Evolutionary conservation across 2,797 vertebrate genomes (phyloP), one percentile per base, ranked within the genome.

Genomic region (Myotis pilosus): DNA sequence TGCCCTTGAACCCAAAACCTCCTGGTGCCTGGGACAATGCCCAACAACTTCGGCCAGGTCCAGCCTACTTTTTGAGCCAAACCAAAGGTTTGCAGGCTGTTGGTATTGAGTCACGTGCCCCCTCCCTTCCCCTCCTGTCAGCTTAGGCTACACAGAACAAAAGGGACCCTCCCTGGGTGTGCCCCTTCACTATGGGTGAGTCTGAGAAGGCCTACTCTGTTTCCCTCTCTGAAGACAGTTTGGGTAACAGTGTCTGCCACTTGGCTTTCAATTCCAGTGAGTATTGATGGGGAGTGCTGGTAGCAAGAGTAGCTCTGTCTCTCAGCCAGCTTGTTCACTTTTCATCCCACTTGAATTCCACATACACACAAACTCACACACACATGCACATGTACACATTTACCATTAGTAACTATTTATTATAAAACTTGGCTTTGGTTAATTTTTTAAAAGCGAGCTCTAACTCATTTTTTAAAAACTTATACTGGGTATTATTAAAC

Each of bases 401-500:
- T 5, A 23, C 16, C 1, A 3, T 82, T 78, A 94, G 8, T 88
- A 85, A 92, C 60, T 75, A 3, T 44, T 71, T 91, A 80, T 80
- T 89, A 76, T 72, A 36, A 94, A 94, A 92, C 17, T 44, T 85
- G 38, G 68, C 30, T 95, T 89, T 88, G 38, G 55, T 55, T 86
- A 44, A 91, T 89, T 87, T 96, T 92, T 84, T 64, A 62, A 88
- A 94, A 91, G 71, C 28, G 92, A 94, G 76, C 25, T 44, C 20
- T 33, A 36, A 69, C 11, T 96, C 71, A 78, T 92, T 84, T 89
- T 84, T 84, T 44, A 57, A 84, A 91, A 81, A 28, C 20, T 57
- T 90, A 76, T 80, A 85, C 66, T 38, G 19, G 51, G 19, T 87
- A 72, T 92, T 83, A 79, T 71, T 92, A 94, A 95, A 89, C 60